Conservation (phyloP, 2,888 invertebrate genomes). For the Dicyrtoma fusca region DNA sequence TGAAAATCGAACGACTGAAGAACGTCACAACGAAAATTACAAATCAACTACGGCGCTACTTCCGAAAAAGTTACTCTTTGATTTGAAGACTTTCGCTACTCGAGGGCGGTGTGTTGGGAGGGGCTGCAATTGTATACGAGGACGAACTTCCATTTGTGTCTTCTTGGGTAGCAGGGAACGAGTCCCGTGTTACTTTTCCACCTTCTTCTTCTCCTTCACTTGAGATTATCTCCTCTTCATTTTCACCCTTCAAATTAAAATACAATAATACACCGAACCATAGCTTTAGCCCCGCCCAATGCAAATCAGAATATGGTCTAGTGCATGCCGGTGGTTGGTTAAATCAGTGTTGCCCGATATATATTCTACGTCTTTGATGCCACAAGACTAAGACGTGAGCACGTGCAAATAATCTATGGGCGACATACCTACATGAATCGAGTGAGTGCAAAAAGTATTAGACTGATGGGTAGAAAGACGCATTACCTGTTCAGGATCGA, state of each 20-base stretch:
- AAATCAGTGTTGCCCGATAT: too few species aligned
- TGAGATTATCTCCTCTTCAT: slow-evolving; percentile 53
- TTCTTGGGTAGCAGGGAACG: background rate
- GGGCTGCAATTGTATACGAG: slow-evolving; percentile 23
- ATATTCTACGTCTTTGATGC: too few species aligned
- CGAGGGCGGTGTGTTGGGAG: slow-evolving; percentile 39
- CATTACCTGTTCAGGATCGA: slow-evolving; percentile 64
- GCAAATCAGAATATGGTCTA: too few species aligned
- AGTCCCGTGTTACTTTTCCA: slow-evolving; percentile 16
- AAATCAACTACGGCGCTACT: background rate
- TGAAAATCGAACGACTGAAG: too few species aligned
- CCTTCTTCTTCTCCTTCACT: slow-evolving; percentile 53
- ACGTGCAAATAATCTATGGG: too few species aligned
- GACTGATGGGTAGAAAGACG: background rate
- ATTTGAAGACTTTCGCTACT: slow-evolving; percentile 37
- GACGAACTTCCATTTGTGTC: slow-evolving; percentile 9
- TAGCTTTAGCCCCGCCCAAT: background rate
- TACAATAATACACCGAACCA: background rate
- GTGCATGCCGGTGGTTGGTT: too few species aligned
- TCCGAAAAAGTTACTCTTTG: slow-evolving; percentile 31
- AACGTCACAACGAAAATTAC: background rate
- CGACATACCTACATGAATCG: too few species aligned
- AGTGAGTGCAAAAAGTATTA: too few species aligned
- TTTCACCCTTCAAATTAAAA: slow-evolving; percentile 44
- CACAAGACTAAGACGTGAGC: too few species aligned